Conservation (phyloP, 2,113 vertebrate species). For the pig (Sus scrofa) region T2T-Sscrofa CM000812.6:140826501-140827000, state of each 20-base stretch:
- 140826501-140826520: not conserved
- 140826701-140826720: not conserved
- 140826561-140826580: conserved; percentile 24
- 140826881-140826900: not conserved
- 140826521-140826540: not conserved
- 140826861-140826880: not conserved
- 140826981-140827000: not conserved
- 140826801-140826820: not conserved
- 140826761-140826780: not conserved
- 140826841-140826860: not conserved
- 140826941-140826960: not conserved
- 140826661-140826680: not conserved
- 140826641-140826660: not conserved
- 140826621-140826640: not conserved
- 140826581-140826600: not conserved
- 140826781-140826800: not conserved
- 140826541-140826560: not conserved
- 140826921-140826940: not conserved
- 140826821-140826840: not conserved
- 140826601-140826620: not conserved
- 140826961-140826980: not conserved
- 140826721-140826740: not conserved
- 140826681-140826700: not conserved
- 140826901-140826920: not conserved
- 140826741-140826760: not conserved